Percentiles rank a stretch among this genome's conserved stretches.
These are phyloP conservation scores for Ara ararauna DNA, from an alignment of 2,797 vertebrate genomes.

Conservation along the genomic window DNA sequence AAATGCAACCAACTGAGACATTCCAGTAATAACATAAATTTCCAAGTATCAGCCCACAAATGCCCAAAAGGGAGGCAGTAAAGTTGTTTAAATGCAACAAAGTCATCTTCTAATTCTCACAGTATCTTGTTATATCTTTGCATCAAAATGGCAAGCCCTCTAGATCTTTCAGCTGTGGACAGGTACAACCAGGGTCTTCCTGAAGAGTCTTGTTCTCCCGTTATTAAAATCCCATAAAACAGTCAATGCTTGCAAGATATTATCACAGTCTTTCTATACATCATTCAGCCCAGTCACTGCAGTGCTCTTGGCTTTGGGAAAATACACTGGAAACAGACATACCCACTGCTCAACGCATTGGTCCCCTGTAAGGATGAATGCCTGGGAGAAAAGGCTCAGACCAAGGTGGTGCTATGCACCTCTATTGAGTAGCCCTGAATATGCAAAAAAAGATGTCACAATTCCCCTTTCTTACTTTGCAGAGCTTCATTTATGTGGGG, in stretches of 20 bases:
- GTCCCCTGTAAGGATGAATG: neutral
- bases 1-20: neutral
- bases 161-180: neutral
- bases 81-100: neutral
- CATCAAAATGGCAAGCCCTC: neutral
- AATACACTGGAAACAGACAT: neutral
- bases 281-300: neutral
- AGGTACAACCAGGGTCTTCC: neutral
- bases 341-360: rapidly evolving
- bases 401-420: neutral
- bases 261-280: neutral
- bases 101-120: neutral
- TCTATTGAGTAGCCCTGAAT: neutral
- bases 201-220: neutral
- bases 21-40: neutral
- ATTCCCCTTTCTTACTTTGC: neutral
- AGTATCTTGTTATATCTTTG: neutral
- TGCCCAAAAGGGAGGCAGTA: neutral
- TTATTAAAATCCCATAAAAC: neutral
- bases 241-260: neutral
- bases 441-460: neutral
- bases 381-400: neutral
- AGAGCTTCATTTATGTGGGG: neutral
- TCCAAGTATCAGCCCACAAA: neutral
- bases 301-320: neutral